Evolutionary conservation across 2,888 invertebrate species (phyloP).

Genomic region (Magallana nippona): DNA sequence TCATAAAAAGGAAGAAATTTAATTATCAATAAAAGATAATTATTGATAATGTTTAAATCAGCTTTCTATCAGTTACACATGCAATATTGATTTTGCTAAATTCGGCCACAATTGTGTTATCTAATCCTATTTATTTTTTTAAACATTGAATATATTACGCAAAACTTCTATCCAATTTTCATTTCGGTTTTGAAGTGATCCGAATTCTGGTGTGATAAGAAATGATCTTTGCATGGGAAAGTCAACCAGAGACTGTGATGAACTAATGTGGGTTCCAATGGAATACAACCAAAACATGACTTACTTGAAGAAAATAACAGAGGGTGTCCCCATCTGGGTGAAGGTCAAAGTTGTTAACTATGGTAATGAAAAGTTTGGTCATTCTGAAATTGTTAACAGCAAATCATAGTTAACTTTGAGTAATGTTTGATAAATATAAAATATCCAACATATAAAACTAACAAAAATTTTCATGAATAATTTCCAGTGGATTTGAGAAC

Average conservation of each 20-base stretch:
- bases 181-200: constrained; percentile 61
- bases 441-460: not conserved
- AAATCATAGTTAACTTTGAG: not conserved
- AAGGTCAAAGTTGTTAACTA: constrained; percentile 65
- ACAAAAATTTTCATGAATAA: too few relatives aligned
- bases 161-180: too few relatives aligned
- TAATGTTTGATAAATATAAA: too few relatives aligned
- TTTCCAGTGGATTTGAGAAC: constrained; percentile 65
- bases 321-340: constrained; percentile 69
- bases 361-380: constrained; percentile 53
- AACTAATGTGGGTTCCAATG: constrained; percentile 52
- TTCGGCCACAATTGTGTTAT: too few relatives aligned
- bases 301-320: constrained; percentile 55
- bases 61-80: too few relatives aligned
- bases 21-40: too few relatives aligned
- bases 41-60: too few relatives aligned
- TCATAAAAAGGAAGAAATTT: too few relatives aligned
- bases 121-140: too few relatives aligned
- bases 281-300: constrained; percentile 47
- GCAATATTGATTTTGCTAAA: too few relatives aligned
- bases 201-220: constrained; percentile 63
- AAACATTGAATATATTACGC: too few relatives aligned
- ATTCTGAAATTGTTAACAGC: not conserved
- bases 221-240: constrained; percentile 65
- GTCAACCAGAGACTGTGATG: constrained; percentile 61